Evolutionary conservation across 2,797 vertebrate species (phyloP).

Genomic region (Rhinogobio ventralis): DNA sequence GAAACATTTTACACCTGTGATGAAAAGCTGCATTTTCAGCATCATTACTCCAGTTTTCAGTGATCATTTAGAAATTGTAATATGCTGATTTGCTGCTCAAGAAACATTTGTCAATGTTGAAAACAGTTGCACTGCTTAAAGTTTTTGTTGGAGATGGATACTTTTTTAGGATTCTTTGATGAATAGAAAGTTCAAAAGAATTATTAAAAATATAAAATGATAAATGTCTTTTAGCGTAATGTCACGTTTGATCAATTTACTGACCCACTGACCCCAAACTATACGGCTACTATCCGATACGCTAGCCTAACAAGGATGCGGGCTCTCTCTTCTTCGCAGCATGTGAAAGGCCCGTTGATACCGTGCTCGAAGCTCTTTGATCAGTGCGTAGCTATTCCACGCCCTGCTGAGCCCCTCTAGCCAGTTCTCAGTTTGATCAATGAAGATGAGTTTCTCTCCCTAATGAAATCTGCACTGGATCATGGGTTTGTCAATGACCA

Average conservation of each 20-base stretch:
- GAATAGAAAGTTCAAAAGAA: background rate
- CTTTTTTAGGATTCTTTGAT: background rate
- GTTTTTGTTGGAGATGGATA: background rate
- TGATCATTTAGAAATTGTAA: background rate
- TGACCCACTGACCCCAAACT: background rate
- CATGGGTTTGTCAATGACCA: conserved; percentile 70
- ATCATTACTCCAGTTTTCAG: background rate
- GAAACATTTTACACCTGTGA: background rate
- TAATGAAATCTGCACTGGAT: conserved; percentile 73
- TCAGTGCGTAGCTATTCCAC: conserved; percentile 59
- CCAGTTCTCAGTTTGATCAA: conserved; percentile 71
- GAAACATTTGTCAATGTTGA: background rate
- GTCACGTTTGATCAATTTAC: background rate
- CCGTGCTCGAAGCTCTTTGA: conserved; percentile 58
- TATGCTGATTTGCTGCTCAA: background rate
- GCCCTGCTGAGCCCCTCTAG: conserved; percentile 56
- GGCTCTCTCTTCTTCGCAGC: conserved; percentile 47
- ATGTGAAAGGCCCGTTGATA: conserved; percentile 44
- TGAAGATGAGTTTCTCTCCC: conserved; percentile 73
- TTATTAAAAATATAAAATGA: background rate
- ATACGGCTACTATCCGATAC: conserved; percentile 9
- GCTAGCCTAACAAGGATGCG: conserved; percentile 29
- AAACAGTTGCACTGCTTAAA: background rate
- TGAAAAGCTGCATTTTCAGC: background rate
- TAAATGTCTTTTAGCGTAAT: background rate